Percentiles rank a stretch among this genome's conserved stretches.
phyloP scores from a whole-genome alignment of 2,797 vertebrate genomes.

The Danio aesculapii region DNA sequence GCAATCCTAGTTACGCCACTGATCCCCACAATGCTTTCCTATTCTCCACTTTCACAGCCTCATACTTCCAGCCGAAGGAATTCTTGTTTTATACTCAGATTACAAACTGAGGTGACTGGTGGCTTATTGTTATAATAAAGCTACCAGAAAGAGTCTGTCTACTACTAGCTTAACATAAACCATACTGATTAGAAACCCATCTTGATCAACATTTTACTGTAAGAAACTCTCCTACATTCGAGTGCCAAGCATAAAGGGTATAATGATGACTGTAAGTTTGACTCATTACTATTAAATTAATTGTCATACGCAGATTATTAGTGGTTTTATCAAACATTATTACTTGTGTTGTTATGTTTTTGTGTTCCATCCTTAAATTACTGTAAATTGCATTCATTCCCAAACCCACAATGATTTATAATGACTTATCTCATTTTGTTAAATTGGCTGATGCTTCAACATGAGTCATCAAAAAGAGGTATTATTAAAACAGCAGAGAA shows the following conservation, averaged over 20 bases:
- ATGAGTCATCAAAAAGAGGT: slow-evolving; percentile 57
- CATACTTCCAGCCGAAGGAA: slow-evolving; percentile 4
- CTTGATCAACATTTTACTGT: background rate
- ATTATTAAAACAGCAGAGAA: slow-evolving; percentile 40
- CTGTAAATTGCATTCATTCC: slow-evolving; percentile 11
- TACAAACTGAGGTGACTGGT: background rate
- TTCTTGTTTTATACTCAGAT: background rate
- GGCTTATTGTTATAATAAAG: background rate
- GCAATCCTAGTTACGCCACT: slow-evolving; percentile 3
- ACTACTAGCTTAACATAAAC: background rate
- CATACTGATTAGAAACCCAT: background rate
- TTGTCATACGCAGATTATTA: slow-evolving; percentile 49
- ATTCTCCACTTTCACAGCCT: background rate
- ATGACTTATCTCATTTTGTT: slow-evolving; percentile 52
- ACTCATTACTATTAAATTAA: slow-evolving; percentile 44
- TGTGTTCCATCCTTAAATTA: slow-evolving; percentile 52
- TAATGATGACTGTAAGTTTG: slow-evolving; percentile 20
- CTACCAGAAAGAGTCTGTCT: background rate
- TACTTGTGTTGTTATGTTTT: slow-evolving; percentile 24
- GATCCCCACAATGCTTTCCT: background rate
- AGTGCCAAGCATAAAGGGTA: background rate
- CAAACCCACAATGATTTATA: slow-evolving; percentile 39
- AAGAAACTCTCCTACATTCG: background rate
- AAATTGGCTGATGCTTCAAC: slow-evolving; percentile 45
- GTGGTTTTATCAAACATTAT: slow-evolving; percentile 11